These are phyloP conservation scores for Patella depressa DNA, from an alignment of 2,888 invertebrate genomes.

Conservation along the genomic window DNA sequence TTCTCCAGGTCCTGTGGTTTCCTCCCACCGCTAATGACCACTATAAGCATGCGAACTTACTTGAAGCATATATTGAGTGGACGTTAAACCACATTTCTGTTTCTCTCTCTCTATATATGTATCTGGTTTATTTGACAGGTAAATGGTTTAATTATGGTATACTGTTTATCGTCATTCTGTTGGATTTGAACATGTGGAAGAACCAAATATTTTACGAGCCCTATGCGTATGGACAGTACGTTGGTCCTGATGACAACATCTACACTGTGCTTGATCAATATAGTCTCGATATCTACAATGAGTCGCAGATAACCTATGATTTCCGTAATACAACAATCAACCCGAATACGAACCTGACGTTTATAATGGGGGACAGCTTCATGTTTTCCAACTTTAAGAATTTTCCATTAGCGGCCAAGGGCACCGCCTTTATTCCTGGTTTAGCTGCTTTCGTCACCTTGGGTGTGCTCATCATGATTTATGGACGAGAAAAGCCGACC, in stretches of 20 bases:
- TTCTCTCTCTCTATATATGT: no score
- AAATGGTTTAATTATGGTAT: conserved; percentile 75
- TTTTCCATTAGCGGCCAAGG: conserved; percentile 70
- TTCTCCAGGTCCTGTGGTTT: no score
- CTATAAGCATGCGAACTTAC: no score
- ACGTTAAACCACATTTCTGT: no score
- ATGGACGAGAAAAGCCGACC: conserved; percentile 59
- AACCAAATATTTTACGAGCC: conserved; percentile 74
- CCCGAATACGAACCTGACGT: conserved; percentile 68
- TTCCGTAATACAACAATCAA: conserved; percentile 69
- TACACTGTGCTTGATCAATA: conserved; percentile 56
- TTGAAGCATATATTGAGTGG: no score
- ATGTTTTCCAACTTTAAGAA: conserved; percentile 73
- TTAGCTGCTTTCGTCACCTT: conserved; percentile 59
- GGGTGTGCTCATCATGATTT: conserved; percentile 58
- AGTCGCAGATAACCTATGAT: conserved; percentile 69
- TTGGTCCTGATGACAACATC: conserved; percentile 69
- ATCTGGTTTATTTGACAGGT: conserved; percentile 65
- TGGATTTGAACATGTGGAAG: conserved; percentile 75
- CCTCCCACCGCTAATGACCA: no score
- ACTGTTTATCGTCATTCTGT: conserved; percentile 73
- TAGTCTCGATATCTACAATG: conserved; percentile 59
- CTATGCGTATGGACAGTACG: conserved; percentile 73
- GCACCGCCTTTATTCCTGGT: conserved; percentile 72
- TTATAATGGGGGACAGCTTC: conserved; percentile 69